Evolutionary conservation across 1,140 invertebrate species (phyloP).

Genomic region (Drosophila equinoxialis): DNA sequence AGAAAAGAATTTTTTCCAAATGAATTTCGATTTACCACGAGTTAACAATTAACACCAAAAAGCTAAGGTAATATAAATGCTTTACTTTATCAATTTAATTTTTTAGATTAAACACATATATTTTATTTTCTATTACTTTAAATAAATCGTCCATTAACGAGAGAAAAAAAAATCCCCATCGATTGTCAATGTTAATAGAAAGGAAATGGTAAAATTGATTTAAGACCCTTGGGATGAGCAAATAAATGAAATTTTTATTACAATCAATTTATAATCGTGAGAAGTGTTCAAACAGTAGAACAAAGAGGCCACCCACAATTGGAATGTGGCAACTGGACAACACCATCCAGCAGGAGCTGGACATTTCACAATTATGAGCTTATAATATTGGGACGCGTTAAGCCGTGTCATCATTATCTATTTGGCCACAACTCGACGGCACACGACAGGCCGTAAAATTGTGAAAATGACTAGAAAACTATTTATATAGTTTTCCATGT

Average conservation of each 20-base stretch:
- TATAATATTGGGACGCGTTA: slow-evolving; percentile 71
- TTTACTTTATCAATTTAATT: neutral
- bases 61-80: too few relatives aligned
- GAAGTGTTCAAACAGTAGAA: slow-evolving; percentile 31
- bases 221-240: neutral
- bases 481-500: slow-evolving; percentile 22
- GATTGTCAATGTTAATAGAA: neutral
- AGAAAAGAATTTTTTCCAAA: too few relatives aligned
- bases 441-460: slow-evolving; percentile 45
- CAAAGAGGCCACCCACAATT: slow-evolving; percentile 49
- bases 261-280: slow-evolving; percentile 51
- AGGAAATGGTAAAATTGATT: neutral
- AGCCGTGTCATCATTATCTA: slow-evolving; percentile 71
- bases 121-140: too few relatives aligned
- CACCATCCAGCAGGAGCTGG: slow-evolving; percentile 7
- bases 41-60: too few relatives aligned
- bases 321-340: slow-evolving; percentile 43
- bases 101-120: too few relatives aligned
- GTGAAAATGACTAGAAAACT: slow-evolving; percentile 29
- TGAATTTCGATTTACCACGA: too few relatives aligned
- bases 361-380: slow-evolving; percentile 32
- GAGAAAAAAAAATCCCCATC: neutral
- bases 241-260: slow-evolving; percentile 46
- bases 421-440: slow-evolving; percentile 63
- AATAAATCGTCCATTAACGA: too few relatives aligned